phyloP scores from a whole-genome alignment of 2,113 vertebrate genomes.

The Varanus komodoensis region DNA sequence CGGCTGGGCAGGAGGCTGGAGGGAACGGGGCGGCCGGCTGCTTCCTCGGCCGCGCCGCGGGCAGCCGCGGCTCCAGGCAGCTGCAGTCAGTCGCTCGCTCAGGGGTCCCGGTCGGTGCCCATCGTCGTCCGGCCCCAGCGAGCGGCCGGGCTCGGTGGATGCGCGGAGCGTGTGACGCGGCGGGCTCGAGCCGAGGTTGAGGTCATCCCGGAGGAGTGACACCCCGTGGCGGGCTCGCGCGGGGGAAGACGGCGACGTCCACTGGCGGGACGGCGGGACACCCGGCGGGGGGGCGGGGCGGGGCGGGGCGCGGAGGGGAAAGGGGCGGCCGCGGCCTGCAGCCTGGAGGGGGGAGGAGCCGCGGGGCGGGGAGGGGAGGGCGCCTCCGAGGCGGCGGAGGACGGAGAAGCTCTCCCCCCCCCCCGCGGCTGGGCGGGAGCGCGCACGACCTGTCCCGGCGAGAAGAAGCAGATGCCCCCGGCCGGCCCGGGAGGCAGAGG shows the following conservation, averaged over 20 bases:
- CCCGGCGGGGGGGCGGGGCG: background rate
- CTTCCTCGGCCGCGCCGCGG: background rate
- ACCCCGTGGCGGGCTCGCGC: conserved; percentile 22
- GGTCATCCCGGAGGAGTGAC: conserved; percentile 47
- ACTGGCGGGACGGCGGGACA: conserved; percentile 3
- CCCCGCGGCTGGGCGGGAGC: no score
- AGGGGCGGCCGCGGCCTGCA: background rate
- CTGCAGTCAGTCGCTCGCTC: background rate
- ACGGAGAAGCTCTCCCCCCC: background rate
- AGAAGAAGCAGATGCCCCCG: background rate
- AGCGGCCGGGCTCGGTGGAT: conserved; percentile 3
- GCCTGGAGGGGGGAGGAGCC: background rate
- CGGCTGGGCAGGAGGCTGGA: background rate
- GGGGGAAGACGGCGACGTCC: conserved; percentile 30
- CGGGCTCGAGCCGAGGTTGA: conserved; percentile 12
- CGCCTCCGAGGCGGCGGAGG: background rate
- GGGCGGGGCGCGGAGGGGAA: no score
- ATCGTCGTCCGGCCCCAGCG: conserved; percentile 10
- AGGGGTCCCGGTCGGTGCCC: conserved; percentile 19
- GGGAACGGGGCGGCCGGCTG: background rate
- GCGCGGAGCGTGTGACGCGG: conserved; percentile 23
- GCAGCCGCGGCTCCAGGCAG: background rate
- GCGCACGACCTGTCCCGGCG: background rate
- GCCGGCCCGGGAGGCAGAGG: no score
- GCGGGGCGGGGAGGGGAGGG: background rate